phyloP scores from a whole-genome alignment of 2,888 invertebrate species.

The Dorcus hopei region DNA sequence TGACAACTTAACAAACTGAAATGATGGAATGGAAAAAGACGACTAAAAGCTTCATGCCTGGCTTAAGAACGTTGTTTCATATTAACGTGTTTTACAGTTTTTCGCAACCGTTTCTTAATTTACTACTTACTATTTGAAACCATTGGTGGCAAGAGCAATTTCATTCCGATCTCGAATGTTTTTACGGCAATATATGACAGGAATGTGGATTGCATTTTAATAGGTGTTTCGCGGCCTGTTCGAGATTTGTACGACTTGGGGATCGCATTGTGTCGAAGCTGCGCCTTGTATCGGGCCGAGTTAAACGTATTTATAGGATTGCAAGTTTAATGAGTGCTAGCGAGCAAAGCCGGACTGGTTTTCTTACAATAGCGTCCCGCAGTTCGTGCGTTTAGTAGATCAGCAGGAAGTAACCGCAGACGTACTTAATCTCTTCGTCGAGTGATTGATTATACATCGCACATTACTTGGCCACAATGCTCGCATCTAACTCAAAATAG shows the following conservation, averaged over 20 bases:
- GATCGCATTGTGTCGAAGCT: conserved; percentile 22
- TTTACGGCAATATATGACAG: conserved; percentile 26
- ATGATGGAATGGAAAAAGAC: too few relatives aligned
- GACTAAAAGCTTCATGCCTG: too few relatives aligned
- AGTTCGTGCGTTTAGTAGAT: conserved; percentile 38
- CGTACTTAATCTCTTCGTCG: conserved; percentile 33
- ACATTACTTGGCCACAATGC: conserved; percentile 12
- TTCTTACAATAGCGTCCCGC: conserved; percentile 37
- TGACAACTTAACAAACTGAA: too few relatives aligned
- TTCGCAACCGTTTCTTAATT: background rate
- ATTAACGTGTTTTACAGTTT: too few relatives aligned
- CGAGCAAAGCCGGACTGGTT: conserved; percentile 33
- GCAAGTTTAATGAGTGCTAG: conserved; percentile 33
- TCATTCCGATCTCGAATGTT: background rate
- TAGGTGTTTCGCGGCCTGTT: conserved; percentile 27
- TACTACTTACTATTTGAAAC: background rate
- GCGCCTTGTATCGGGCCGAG: conserved; percentile 19
- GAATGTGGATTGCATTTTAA: conserved; percentile 31
- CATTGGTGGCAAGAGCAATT: conserved; percentile 4
- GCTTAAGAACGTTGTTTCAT: too few relatives aligned
- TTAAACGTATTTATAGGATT: conserved; percentile 33
- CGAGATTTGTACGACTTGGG: conserved; percentile 22
- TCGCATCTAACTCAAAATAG: conserved; percentile 13
- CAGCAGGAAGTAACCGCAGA: conserved; percentile 38
- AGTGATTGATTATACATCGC: conserved; percentile 31